Conservation (phyloP, 2,113 vertebrate species). For the Tylochromis polylepis region DNA sequence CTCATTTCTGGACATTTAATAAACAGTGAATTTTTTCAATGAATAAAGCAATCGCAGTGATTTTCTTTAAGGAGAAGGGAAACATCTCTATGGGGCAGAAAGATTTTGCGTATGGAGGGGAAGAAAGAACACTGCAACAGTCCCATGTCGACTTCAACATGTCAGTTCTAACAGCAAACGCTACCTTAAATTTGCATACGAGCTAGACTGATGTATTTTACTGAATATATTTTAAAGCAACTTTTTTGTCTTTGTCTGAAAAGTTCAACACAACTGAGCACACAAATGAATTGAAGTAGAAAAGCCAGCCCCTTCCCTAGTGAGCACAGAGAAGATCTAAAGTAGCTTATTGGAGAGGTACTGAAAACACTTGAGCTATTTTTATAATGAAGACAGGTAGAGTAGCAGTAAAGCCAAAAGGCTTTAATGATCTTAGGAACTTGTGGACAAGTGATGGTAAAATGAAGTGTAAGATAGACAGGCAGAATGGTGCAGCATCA, state of each 20-base stretch:
- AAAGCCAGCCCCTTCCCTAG: not conserved
- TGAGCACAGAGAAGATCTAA: not conserved
- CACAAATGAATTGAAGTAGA: not conserved
- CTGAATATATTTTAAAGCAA: not conserved
- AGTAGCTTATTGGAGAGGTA: not conserved
- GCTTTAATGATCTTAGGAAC: not conserved
- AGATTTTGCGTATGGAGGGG: not conserved
- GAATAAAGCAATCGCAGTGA: not conserved
- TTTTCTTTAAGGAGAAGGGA: not conserved
- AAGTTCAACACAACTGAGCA: not conserved
- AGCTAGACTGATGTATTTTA: not conserved
- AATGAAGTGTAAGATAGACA: not conserved
- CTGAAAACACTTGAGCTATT: not conserved
- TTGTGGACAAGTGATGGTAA: not conserved
- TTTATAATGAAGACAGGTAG: not conserved
- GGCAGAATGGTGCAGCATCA: not conserved
- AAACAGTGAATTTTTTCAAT: not conserved
- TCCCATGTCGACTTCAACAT: not conserved
- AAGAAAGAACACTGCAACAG: not conserved
- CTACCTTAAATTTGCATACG: not conserved
- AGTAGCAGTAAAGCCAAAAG: not conserved
- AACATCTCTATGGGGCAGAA: not conserved
- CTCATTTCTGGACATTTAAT: not conserved
- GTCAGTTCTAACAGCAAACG: not conserved
- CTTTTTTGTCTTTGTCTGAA: not conserved